Conservation (phyloP, 2,888 invertebrate genomes). For the Limnephilus auricula region DNA sequence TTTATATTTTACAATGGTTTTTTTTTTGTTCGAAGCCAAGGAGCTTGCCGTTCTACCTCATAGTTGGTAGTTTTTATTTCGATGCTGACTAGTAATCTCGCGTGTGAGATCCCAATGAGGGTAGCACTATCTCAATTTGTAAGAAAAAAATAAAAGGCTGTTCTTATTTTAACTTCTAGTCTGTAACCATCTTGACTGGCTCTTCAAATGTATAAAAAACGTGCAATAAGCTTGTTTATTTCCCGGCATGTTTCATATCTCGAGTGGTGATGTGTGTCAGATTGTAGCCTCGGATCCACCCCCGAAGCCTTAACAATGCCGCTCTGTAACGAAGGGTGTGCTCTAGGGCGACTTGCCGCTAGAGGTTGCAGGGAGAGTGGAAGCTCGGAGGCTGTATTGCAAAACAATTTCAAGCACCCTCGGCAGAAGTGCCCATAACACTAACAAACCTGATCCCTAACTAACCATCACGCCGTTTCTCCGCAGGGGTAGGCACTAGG, state of each 20-base stretch:
- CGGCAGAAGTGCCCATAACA: background rate
- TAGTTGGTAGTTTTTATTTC: background rate
- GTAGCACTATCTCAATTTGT: no score
- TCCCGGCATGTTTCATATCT: background rate
- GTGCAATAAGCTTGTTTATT: background rate
- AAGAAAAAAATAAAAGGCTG: no score
- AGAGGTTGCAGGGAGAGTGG: background rate
- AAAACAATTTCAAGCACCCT: slow-evolving; percentile 11
- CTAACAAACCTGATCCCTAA: background rate
- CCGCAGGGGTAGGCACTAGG: no score
- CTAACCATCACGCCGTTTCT: no score
- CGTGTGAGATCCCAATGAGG: no score
- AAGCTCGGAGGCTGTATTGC: background rate
- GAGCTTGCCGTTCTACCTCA: background rate
- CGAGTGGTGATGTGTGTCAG: slow-evolving; percentile 14
- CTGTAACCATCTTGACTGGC: background rate
- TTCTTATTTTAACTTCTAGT: no score
- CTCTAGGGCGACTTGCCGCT: background rate
- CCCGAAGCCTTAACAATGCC: background rate
- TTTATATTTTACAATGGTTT: no score
- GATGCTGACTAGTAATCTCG: background rate
- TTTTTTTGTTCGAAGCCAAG: background rate
- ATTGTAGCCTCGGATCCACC: background rate
- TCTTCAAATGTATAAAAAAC: background rate
- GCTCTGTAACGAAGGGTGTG: background rate